A percentile compares a stretch with the other conserved stretches of the same genome.
Evolutionary conservation across 2,797 vertebrate species (phyloP).

Genomic region (Neoniphon sammara): DNA sequence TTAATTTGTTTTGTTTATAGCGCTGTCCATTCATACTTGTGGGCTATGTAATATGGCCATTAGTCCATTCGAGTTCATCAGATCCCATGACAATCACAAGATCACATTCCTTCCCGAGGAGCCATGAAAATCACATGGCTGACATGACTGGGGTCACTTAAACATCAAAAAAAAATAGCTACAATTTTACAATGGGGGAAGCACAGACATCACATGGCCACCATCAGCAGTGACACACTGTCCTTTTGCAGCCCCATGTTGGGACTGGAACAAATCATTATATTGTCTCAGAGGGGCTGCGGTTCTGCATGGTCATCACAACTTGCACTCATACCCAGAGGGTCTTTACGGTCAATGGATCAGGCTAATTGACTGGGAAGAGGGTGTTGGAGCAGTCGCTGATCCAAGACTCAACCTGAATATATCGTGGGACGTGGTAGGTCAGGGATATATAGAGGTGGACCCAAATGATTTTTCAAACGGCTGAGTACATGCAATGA

Average conservation of each 20-base stretch:
- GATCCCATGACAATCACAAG: conserved; percentile 60
- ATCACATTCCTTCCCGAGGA: conserved; percentile 48
- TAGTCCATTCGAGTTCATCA: conserved; percentile 2
- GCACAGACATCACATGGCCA: conserved; percentile 47
- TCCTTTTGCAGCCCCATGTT: conserved; percentile 35
- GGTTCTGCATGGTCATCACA: conserved; percentile 46
- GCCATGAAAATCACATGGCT: conserved; percentile 43
- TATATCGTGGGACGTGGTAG: background rate
- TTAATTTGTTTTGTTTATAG: background rate
- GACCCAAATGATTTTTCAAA: background rate
- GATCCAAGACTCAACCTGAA: conserved; percentile 4
- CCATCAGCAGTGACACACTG: conserved; percentile 31
- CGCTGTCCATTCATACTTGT: background rate
- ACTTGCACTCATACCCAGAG: conserved; percentile 24
- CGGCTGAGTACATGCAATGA: no score
- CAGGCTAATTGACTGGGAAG: conserved; percentile 31
- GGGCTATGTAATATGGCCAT: background rate
- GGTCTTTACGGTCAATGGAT: conserved; percentile 38
- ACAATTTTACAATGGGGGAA: conserved; percentile 26
- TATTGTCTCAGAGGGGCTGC: conserved; percentile 34
- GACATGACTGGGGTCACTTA: conserved; percentile 19
- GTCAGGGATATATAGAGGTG: background rate
- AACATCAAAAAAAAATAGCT: conserved; percentile 6
- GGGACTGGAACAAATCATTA: conserved; percentile 49
- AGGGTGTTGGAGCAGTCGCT: conserved; percentile 34